Evolutionary conservation across 2,888 invertebrate species (phyloP), one percentile per base, ranked within the genome.

Genomic region (Trachelus troglodyta): DNA sequence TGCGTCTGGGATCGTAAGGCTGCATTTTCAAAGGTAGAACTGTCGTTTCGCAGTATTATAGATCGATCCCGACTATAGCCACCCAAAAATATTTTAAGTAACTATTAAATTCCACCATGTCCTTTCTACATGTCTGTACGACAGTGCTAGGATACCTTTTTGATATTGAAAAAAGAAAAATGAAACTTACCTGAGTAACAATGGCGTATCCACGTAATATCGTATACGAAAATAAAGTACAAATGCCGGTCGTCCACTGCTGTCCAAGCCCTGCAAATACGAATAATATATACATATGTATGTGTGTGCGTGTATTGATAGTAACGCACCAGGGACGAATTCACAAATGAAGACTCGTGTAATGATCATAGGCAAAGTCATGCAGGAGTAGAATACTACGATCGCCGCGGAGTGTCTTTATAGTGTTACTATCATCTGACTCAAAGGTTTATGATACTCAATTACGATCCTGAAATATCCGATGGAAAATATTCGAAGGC

Each of bases 131-230:
- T 56, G 9, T 56, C 6, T 9, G 23, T 56, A 23, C 23, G 23
- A 56, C 9, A 56, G 1, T 23, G 56, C 23, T 56, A 56, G 56
- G 56, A 23, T 23, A 15, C 56, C 2, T 23, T 56, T 6, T 56
- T 56, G 9, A 23, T 0, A 56, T 56, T 56, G 2, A 56, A 56
- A 23, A 1, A 37, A 40, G 4, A 40, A 9, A 40, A 12, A 37
- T 12, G 1, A 73, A 77, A 84, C 86, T 91, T 90, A 94, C 94
- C 97, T 95, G 89, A 98, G 93, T 83, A 98, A 94, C 87, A 97
- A 94, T 81, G 97, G 97, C 90, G 97, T 97, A 93, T 98, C 98
- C 89, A 98, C 96, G 93, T 98, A 98, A 92, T 97, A 98, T 92
- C 98, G 97, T 89, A 98, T 97, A 85, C 97, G 95, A 91, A 98